Evolutionary conservation across 2,113 vertebrate genomes (phyloP), one percentile per base, ranked within the genome.

Genomic region (Embiotoca jacksoni): DNA sequence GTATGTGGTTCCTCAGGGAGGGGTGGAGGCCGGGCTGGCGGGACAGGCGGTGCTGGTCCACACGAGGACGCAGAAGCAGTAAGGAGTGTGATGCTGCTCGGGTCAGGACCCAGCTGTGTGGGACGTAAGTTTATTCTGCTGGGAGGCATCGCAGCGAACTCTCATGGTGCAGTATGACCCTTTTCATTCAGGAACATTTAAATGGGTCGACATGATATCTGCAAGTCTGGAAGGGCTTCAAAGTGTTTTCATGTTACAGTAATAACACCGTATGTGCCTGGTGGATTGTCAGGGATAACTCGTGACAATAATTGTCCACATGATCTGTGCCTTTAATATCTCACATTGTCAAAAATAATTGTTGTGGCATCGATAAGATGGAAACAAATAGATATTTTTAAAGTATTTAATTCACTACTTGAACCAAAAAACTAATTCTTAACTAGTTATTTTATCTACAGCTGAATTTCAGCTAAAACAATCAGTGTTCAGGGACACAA

Each of bases 1-100:
- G 1, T 97, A 98, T 0, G 92, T 97, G 54, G 86, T 97, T 30
- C 96, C 97, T 1, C 49, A 71, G 0, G 96, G 95, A 0, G 97
- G 96, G 0, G 83, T 97, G 53, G 89, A 58, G 13, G 92, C 91
- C 0, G 97, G 97, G 69, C 91, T 97, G 59, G 95, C 96, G 7
- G 97, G 96, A 52, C 92, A 95, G 88, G 93, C 87, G 0, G 89
- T 98, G 65, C 73, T 98, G 32, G 93, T 98, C 52, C 87, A 93
- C 73, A 87, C 86, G 0, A 80, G 64, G 66, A 88, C 84, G 23
- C n/a, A 14, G 49, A 54, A n/a, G 10, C 52, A 82, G 46, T 37
- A 50, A 81, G 10, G 30, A 64, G 13, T n/a, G 39, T n/a, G 3
- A 3, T 6, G 41, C 41, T 11, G 41, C 41, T 44, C 41, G 6